These are phyloP conservation scores for Drosophila pseudoananassae DNA, from an alignment of 1,140 invertebrate species.

Conservation along the genomic window DNA sequence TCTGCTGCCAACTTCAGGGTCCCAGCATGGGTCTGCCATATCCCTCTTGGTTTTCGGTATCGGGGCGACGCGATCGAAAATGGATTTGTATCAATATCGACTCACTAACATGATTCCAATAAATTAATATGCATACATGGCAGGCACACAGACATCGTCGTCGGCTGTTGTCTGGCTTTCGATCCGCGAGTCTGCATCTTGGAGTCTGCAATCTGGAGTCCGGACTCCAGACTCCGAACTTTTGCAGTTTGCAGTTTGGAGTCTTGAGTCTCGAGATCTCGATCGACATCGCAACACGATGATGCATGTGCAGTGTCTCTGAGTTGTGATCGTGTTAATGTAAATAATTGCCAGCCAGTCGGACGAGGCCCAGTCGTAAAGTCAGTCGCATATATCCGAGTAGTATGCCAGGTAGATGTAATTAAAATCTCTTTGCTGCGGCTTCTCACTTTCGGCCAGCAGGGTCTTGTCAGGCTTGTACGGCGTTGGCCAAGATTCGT, in stretches of 20 bases:
- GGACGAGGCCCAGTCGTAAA: constrained; percentile 20
- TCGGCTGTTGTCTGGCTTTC: constrained; percentile 51
- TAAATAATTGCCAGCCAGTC: constrained; percentile 81
- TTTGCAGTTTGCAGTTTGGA: neutral
- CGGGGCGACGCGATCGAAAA: constrained; percentile 72
- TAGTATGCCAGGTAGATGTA: constrained; percentile 55
- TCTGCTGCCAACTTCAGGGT: constrained; percentile 35
- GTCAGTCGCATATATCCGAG: constrained; percentile 11
- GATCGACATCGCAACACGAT: constrained; percentile 78
- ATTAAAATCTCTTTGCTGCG: constrained; percentile 67
- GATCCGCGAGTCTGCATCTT: constrained; percentile 5
- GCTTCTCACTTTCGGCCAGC: constrained; percentile 67
- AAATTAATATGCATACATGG: constrained; percentile 83
- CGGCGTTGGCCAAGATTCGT: constrained; percentile 48
- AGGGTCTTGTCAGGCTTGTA: constrained; percentile 6
- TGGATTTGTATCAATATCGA: constrained; percentile 84
- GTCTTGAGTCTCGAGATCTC: constrained; percentile 54
- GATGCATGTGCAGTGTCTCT: constrained; percentile 83
- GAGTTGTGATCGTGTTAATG: constrained; percentile 84
- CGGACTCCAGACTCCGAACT: neutral
- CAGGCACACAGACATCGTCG: constrained; percentile 54
- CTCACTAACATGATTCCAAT: constrained; percentile 84
- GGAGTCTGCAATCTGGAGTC: neutral
- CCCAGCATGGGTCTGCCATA: constrained; percentile 37
- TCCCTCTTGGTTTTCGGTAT: constrained; percentile 38